phyloP scores from a whole-genome alignment of 2,888 invertebrate species.

The Pammene fasciana region DNA sequence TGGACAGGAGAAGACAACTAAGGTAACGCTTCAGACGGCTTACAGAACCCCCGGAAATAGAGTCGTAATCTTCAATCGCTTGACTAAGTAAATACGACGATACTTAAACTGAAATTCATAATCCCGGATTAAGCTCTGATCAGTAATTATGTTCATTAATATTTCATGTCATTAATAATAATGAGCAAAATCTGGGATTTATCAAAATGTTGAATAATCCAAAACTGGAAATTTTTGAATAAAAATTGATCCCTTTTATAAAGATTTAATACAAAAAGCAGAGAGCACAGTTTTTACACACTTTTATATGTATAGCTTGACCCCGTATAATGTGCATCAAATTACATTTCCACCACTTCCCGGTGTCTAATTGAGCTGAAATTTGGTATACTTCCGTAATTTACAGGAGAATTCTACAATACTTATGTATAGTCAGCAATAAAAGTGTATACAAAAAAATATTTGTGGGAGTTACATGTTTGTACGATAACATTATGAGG shows the following conservation, averaged over 20 bases:
- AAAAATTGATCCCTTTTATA: neutral
- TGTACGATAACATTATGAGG: too few species aligned
- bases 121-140: constrained; percentile 8
- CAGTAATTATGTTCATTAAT: constrained; percentile 11
- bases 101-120: constrained; percentile 8
- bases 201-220: neutral
- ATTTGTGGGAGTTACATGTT: too few species aligned
- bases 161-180: neutral
- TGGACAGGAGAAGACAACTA: neutral
- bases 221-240: neutral
- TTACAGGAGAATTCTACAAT: too few species aligned
- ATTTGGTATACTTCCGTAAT: too few species aligned
- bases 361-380: too few species aligned
- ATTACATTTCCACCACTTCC: too few species aligned
- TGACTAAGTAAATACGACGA: constrained; percentile 5
- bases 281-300: too few species aligned
- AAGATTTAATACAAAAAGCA: too few species aligned
- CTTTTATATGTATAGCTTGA: too few species aligned
- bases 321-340: too few species aligned
- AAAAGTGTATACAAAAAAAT: too few species aligned
- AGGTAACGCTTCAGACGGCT: neutral
- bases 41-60: neutral
- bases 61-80: constrained; percentile 9
- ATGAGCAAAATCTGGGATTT: neutral
- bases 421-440: too few species aligned